Conservation (phyloP, 2,113 vertebrate species). For the Megaceryle maxima region DNA sequence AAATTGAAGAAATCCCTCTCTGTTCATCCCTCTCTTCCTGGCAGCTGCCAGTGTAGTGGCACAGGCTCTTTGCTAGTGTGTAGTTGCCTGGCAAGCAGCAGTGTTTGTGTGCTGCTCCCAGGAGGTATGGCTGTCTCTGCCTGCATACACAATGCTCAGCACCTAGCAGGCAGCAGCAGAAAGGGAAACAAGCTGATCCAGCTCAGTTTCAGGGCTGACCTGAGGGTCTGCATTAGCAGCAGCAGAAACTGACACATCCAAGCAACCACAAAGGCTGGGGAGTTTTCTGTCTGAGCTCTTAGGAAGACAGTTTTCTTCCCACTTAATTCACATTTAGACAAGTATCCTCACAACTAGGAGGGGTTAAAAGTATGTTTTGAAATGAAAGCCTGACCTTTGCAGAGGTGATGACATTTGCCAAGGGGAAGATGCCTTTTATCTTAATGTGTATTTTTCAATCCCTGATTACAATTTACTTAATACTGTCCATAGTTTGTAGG, state of each 20-base stretch:
- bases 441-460: not conserved
- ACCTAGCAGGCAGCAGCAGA: not conserved
- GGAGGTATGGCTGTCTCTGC: not conserved
- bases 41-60: not conserved
- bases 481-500: not conserved
- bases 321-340: not conserved
- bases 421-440: not conserved
- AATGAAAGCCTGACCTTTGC: constrained; percentile 11
- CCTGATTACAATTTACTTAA: not conserved
- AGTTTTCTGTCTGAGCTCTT: not conserved
- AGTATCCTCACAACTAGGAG: not conserved
- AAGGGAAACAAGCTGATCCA: not conserved
- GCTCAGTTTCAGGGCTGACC: not conserved
- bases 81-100: not conserved
- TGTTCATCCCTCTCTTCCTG: not conserved
- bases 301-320: not conserved
- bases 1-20: not conserved
- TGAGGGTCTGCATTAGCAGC: not conserved
- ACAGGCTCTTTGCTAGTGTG: rapidly evolving
- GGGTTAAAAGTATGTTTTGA: not conserved
- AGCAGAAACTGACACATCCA: not conserved
- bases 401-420: not conserved
- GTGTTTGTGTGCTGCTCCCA: not conserved
- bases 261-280: not conserved
- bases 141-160: not conserved